phyloP scores from a whole-genome alignment of 2,113 vertebrate genomes.

The Neofelis nebulosa region DNA sequence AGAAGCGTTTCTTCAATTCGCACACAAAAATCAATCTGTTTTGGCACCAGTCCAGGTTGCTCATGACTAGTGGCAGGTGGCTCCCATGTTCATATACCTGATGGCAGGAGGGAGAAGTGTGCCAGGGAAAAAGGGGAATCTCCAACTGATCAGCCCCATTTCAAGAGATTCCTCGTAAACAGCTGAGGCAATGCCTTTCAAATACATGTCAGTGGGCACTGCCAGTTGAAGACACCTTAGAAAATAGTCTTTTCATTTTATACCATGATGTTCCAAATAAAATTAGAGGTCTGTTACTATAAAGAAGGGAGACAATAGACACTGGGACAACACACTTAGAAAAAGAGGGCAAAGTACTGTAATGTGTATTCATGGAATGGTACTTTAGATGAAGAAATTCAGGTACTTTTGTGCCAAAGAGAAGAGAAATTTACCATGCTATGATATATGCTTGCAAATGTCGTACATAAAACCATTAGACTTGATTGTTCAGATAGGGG shows the following conservation, averaged over 20 bases:
- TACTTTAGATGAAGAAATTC: not conserved
- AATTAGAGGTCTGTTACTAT: not conserved
- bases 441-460: not conserved
- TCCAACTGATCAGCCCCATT: not conserved
- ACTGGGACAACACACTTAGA: not conserved
- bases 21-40: not conserved
- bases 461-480: not conserved
- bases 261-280: not conserved
- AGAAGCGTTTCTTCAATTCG: not conserved
- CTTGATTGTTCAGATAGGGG: not conserved
- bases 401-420: not conserved
- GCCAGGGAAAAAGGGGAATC: too few species aligned
- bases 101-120: rapidly evolving
- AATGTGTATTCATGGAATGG: not conserved
- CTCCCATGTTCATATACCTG: not conserved
- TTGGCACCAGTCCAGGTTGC: not conserved
- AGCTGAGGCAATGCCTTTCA: not conserved
- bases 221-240: not conserved
- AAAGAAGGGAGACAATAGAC: not conserved
- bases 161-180: not conserved
- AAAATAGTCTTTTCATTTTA: not conserved
- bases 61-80: not conserved
- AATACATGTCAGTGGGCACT: not conserved
- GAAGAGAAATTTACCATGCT: not conserved
- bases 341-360: not conserved